Evolutionary conservation across 2,888 invertebrate genomes (phyloP), one percentile per base, ranked within the genome.

Genomic region (Drosophila antonietae): DNA sequence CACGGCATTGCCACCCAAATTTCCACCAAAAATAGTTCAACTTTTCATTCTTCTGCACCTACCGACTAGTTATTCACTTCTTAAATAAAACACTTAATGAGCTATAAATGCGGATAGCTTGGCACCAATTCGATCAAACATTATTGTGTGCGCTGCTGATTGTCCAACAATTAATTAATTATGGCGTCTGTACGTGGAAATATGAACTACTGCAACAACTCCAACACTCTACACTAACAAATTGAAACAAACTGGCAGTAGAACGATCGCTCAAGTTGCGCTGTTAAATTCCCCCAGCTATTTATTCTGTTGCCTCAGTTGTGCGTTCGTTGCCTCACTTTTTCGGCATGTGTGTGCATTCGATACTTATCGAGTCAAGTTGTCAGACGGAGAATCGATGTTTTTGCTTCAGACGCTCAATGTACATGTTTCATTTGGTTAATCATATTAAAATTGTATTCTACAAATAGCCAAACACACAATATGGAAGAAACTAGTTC

Each of bases 401-500:
- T 44, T 73, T 69, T 62, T 58, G 60, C 62, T 62, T 61, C 62
- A 67, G 75, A 76, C 76, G 76, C 76, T 69, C 51, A 52, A 60
- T 77, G 62, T 75, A 67, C 67, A 73, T 63, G 63, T 66, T 67
- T 67, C 69, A 39, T 62, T 78, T 61, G 58, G 47, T 64, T 68
- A 37, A 28, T 51, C 65, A 43, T 63, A 35, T 55, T 61, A 55
- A 47, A 75, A 61, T 63, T 71, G 43, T 65, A 57, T 66, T 68
- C 60, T 43, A 70, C 33, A 55, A 72, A 64, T 57, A 68, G 15
- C 51, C 9, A 51, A 69, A 23, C 28, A 20, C 60, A 33, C 60
- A 81, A 31, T 8, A 82, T 86, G 85, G 85, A 88, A 49, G 67
- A 69, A 35, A 75, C 71, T 9, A 81, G 80, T 69, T 73, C 86